Evolutionary conservation across 2,797 vertebrate species (phyloP).

Genomic region (Manis pentadactyla): DNA sequence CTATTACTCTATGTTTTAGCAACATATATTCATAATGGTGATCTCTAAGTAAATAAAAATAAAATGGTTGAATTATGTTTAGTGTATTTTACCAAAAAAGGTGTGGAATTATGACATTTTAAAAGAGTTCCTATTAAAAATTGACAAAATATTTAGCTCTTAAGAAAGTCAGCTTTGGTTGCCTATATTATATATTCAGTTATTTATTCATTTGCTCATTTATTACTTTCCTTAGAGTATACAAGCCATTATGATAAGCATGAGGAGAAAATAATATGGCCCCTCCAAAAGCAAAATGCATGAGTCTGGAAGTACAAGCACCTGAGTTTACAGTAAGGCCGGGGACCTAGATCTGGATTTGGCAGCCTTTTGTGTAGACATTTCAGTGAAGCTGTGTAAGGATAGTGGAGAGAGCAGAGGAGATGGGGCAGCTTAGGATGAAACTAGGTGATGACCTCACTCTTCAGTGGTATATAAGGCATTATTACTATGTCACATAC

Average conservation of each 20-base stretch:
- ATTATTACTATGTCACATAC: not conserved
- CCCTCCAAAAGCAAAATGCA: not conserved
- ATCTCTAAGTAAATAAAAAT: not conserved
- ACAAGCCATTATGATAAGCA: not conserved
- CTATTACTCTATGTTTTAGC: not conserved
- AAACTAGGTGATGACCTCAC: not conserved
- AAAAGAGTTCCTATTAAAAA: not conserved
- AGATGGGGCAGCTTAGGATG: not conserved
- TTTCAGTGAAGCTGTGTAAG: not conserved
- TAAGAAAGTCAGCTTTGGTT: not conserved
- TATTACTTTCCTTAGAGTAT: not conserved
- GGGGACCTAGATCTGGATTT: not conserved
- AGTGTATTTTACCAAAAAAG: not conserved
- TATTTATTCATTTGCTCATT: constrained; percentile 23
- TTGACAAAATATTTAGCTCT: not conserved
- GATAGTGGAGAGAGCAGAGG: not conserved
- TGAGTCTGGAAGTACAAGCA: not conserved
- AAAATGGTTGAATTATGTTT: not conserved
- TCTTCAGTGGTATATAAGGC: not conserved
- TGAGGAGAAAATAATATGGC: not conserved
- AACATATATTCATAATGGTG: not conserved
- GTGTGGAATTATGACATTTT: not conserved
- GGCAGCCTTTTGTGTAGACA: not conserved
- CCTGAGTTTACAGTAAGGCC: not conserved
- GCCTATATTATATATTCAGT: not conserved